A percentile compares a stretch with the other conserved stretches of the same genome.
Evolutionary conservation across 2,888 invertebrate genomes (phyloP).

Genomic region (Catocala sponsa): DNA sequence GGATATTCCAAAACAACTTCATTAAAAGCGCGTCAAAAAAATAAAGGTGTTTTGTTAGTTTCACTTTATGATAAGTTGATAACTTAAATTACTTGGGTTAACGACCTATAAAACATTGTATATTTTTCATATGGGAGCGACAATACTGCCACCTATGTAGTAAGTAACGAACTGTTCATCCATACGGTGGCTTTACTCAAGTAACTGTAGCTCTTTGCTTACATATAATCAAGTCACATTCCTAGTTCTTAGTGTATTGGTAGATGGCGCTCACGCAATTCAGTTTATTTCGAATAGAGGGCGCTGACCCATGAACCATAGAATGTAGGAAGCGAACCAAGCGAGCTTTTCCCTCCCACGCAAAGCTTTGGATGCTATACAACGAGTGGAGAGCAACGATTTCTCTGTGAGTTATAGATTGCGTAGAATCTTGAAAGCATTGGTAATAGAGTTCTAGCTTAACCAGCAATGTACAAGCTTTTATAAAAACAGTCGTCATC

Average conservation of each 20-base stretch:
- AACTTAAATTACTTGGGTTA: too few species aligned
- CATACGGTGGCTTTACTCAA: background rate
- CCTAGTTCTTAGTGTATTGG: slow-evolving; percentile 6
- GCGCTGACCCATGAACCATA: slow-evolving; percentile 40
- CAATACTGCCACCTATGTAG: slow-evolving; percentile 1
- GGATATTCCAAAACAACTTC: background rate
- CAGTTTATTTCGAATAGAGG: slow-evolving; percentile 41
- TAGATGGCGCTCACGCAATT: slow-evolving; percentile 62
- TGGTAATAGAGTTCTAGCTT: background rate
- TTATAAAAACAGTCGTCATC: slow-evolving; percentile 11
- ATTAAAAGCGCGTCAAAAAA: background rate
- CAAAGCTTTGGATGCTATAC: slow-evolving; percentile 33
- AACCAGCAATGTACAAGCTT: slow-evolving; percentile 43
- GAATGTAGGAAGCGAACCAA: slow-evolving; percentile 34
- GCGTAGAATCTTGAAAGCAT: slow-evolving; percentile 34
- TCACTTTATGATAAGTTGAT: too few species aligned
- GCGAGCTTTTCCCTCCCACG: slow-evolving; percentile 60
- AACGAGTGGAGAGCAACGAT: slow-evolving; percentile 5
- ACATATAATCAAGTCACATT: background rate
- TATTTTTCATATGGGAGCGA: too few species aligned
- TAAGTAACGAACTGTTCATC: background rate
- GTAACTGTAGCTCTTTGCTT: background rate
- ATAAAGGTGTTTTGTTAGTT: too few species aligned
- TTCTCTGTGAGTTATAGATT: slow-evolving; percentile 50
- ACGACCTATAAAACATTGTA: too few species aligned